Evolutionary conservation across 2,888 invertebrate species (phyloP), one percentile per base, ranked within the genome.

Genomic region (Polymixis flavicincta): DNA sequence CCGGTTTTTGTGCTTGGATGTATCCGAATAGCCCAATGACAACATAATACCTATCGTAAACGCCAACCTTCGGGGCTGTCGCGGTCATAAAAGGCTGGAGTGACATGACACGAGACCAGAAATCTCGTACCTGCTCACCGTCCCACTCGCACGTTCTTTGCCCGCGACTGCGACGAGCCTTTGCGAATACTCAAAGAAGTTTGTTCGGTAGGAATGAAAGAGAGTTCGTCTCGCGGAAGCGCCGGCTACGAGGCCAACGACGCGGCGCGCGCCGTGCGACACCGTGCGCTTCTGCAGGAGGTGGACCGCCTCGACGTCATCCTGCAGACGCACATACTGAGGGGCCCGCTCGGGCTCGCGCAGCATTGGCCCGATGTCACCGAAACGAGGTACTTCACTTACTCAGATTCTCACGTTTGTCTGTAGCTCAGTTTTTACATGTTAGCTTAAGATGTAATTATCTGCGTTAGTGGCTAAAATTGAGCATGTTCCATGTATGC

Each of bases 271-370:
- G 96, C 96, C 59, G 97, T 97, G 32, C 97, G 97, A 65, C 97
- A 97, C 91, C 97, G 97, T 66, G 95, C 97, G 80, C 90, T 98
- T 74, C 93, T 98, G 82, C 95, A 97, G 86, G 97, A 98, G 82
- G 97, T 98, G 78, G 97, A 97, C 89, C 96, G 97, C 69, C 97
- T 97, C 0, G 98, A 98, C 93, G 96, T 97, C 77, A 97, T 98
- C 86, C 91, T 98, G 77, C 97, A 97, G 89, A 97, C 96, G 88
- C 97, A 97, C 85, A 94, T 97, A 71, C 96, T 97, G 88, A 95
- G 96, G 17, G 97, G 97, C 1, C 96, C 97, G 65, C 85, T 93
- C 3, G 92, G 92, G 0, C 94, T 98, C 63, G 94, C 97, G 25
- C 93, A 97, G 74, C 97, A 97, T 88, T 98, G 98, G 98, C 94